Conservation (phyloP, 2,113 vertebrate genomes). For the Dicentrarchus labrax region DNA sequence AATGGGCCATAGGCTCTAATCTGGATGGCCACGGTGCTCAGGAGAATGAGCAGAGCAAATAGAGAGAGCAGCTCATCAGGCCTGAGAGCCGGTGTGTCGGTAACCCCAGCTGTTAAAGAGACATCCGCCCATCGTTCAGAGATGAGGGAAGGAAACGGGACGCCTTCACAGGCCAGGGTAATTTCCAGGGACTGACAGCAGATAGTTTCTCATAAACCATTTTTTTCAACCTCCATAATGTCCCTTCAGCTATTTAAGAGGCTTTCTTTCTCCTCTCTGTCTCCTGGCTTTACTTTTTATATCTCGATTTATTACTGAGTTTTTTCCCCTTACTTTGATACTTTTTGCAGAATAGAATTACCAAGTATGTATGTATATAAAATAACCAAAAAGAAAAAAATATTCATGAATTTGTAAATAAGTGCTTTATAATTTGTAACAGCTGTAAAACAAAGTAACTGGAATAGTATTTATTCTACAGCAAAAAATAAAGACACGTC, state of each 20-base stretch:
- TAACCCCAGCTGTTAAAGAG: conserved; percentile 79
- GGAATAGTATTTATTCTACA: neutral
- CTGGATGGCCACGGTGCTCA: conserved; percentile 73
- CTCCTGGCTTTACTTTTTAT: neutral
- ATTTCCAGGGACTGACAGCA: conserved; percentile 63
- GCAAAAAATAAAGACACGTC: neutral
- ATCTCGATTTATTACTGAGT: neutral
- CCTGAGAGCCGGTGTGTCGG: conserved; percentile 57
- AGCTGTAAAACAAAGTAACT: neutral
- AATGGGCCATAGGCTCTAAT: conserved; percentile 86
- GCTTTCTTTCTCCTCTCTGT: conserved; percentile 8
- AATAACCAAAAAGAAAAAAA: neutral
- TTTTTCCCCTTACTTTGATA: conserved; percentile 12
- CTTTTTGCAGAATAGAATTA: neutral
- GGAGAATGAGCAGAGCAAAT: conserved; percentile 80
- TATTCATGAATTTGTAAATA: neutral
- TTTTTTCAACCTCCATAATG: conserved; percentile 17
- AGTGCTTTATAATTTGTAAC: neutral
- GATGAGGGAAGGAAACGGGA: conserved; percentile 58
- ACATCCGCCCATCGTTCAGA: conserved; percentile 69
- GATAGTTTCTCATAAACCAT: conserved; percentile 48
- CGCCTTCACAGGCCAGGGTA: conserved; percentile 36
- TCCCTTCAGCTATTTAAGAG: conserved; percentile 27
- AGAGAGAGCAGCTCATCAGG: conserved; percentile 78
- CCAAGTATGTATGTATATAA: neutral